Percentiles rank a stretch among this genome's conserved stretches.
Conservation (phyloP, 2,113 vertebrate genomes). For the Mastomys coucha region DNA sequence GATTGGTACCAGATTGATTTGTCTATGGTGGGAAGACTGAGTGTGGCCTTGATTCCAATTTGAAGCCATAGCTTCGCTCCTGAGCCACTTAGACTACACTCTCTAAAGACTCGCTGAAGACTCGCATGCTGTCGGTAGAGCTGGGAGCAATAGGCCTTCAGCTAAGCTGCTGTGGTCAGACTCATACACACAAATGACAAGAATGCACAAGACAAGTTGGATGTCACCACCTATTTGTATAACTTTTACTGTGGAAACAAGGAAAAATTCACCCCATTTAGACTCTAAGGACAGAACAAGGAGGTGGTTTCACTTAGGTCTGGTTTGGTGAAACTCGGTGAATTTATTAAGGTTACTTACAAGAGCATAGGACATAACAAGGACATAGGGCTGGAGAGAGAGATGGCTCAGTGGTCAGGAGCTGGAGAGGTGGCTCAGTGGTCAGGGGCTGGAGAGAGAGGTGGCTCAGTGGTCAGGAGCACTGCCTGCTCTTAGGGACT, state of each 20-base stretch:
- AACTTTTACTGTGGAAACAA: not conserved
- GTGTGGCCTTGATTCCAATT: not conserved
- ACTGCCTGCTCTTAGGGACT: too few species aligned
- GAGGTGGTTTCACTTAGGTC: not conserved
- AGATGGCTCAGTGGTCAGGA: not conserved
- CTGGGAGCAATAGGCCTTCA: not conserved
- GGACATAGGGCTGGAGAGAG: not conserved
- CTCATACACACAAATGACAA: not conserved
- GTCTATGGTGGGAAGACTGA: not conserved
- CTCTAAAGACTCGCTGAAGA: not conserved
- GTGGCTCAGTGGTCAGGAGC: not conserved
- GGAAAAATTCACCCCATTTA: not conserved
- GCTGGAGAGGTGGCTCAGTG: too few species aligned
- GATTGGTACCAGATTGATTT: not conserved
- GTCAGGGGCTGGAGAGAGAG: too few species aligned
- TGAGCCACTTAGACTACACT: not conserved
- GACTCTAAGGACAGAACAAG: not conserved
- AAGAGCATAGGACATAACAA: not conserved
- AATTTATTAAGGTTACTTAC: not conserved
- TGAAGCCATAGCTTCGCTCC: slow-evolving; percentile 2
- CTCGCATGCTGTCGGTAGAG: not conserved
- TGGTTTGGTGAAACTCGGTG: not conserved
- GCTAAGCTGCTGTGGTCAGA: not conserved
- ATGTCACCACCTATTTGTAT: not conserved
- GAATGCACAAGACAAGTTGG: not conserved